phyloP scores from a whole-genome alignment of 2,888 invertebrate species.

The Caenorhabditis imperialis region DNA sequence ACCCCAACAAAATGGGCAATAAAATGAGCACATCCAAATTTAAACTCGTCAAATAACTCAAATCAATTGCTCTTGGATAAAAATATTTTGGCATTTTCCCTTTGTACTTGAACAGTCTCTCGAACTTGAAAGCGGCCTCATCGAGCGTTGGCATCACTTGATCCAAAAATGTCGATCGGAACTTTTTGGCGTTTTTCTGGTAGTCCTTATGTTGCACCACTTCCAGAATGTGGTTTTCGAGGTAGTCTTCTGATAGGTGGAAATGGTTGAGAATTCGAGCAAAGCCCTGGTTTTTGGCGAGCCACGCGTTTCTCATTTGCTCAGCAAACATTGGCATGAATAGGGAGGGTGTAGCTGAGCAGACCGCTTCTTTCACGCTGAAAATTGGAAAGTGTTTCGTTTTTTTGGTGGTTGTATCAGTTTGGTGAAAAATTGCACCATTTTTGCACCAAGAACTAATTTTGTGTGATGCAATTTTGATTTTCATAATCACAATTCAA shows the following conservation, averaged over 20 bases:
- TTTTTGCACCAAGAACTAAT: too few species aligned
- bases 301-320: constrained; percentile 56
- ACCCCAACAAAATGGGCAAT: constrained; percentile 7
- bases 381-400: constrained; percentile 7
- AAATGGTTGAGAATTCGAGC: constrained; percentile 50
- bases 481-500: too few species aligned
- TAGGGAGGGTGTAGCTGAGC: constrained; percentile 45
- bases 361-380: constrained; percentile 54
- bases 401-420: too few species aligned
- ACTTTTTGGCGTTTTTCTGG: constrained; percentile 33
- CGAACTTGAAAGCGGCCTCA: constrained; percentile 44
- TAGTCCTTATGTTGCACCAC: constrained; percentile 35
- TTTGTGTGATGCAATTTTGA: too few species aligned
- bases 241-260: constrained; percentile 24
- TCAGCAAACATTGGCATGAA: constrained; percentile 60
- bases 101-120: constrained; percentile 36
- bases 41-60: constrained; percentile 13
- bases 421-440: too few species aligned
- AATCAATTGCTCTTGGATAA: constrained; percentile 45
- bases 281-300: constrained; percentile 44
- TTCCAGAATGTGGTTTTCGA: constrained; percentile 35
- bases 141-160: constrained; percentile 38
- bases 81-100: constrained; percentile 44
- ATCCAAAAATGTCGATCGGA: constrained; percentile 42
- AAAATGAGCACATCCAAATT: constrained; percentile 44